A percentile compares a stretch with the other conserved stretches of the same genome.
phyloP scores from a whole-genome alignment of 2,888 invertebrate genomes.

The Hyalella azteca region DNA sequence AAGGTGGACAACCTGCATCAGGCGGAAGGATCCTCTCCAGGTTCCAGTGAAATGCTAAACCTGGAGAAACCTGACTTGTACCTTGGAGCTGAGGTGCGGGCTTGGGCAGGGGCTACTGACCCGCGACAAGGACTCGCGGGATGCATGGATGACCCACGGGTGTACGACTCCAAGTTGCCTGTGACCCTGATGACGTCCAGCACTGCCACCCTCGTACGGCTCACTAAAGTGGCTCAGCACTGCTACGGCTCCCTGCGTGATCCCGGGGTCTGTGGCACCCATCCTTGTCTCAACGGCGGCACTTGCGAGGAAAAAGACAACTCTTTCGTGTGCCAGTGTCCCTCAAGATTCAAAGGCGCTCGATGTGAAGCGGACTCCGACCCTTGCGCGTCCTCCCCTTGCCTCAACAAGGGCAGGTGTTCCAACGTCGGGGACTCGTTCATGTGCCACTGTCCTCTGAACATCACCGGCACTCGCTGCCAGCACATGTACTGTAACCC shows the following conservation, averaged over 20 bases:
- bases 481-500: slow-evolving; percentile 77
- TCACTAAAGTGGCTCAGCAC: slow-evolving; percentile 62
- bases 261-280: slow-evolving; percentile 75
- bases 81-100: slow-evolving; percentile 78
- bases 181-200: slow-evolving; percentile 74
- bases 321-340: slow-evolving; percentile 79
- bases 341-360: slow-evolving; percentile 76
- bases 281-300: slow-evolving; percentile 80
- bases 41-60: slow-evolving; percentile 82
- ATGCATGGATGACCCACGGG: slow-evolving; percentile 85
- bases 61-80: slow-evolving; percentile 82
- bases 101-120: slow-evolving; percentile 56
- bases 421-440: slow-evolving; percentile 69
- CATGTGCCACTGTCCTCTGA: slow-evolving; percentile 75
- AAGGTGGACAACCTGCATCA: slow-evolving; percentile 66
- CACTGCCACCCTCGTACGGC: slow-evolving; percentile 61
- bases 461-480: slow-evolving; percentile 71
- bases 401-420: slow-evolving; percentile 75
- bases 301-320: slow-evolving; percentile 72
- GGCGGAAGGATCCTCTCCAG: slow-evolving; percentile 73
- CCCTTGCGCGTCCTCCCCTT: slow-evolving; percentile 87
- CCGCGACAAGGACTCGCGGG: slow-evolving; percentile 77
- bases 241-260: slow-evolving; percentile 65
- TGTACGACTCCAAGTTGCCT: slow-evolving; percentile 78
- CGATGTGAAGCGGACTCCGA: slow-evolving; percentile 85